Evolutionary conservation across 2,888 invertebrate genomes (phyloP), one percentile per base, ranked within the genome.

Genomic region (Lottia gigantea): DNA sequence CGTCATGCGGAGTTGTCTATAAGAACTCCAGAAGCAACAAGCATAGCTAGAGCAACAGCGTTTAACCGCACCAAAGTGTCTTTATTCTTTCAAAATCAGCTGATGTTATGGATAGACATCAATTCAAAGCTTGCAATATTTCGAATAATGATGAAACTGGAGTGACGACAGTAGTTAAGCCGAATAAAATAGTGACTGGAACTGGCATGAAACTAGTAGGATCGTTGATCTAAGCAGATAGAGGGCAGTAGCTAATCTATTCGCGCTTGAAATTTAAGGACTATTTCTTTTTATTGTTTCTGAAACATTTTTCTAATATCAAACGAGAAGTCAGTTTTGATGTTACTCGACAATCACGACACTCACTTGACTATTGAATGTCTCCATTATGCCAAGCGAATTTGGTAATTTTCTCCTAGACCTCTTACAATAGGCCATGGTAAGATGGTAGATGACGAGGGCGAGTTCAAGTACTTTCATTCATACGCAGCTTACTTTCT

Each of bases 201-300:
- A 55, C 64, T 19, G 55, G 67, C 31, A 26, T 6, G n/a, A 61
- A 70, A 62, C 62, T n/a, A n/a, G n/a, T n/a, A n/a, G n/a, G n/a
- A n/a, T n/a, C n/a, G n/a, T n/a, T n/a, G n/a, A n/a, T n/a, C 15
- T 70, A 66, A 15, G 25, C n/a, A 3, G 70, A 70, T 62, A 47
- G 70, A 19, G 55, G 55, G 19, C 55, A 55, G 55, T 19, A n/a
- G 8, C n/a, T 55, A 11, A 55, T 12, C 2, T 55, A 19, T 55
- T n/a, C 55, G 19, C n/a, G 55, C 3, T n/a, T 55, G 8, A 2
- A 55, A n/a, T 55, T 55, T 19, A 55, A 55, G 19, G 12, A 12
- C 19, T 55, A 55, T 23, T 55, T 15, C 2, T 12, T 55, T 86
- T 83, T n/a, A n/a, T n/a, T n/a, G n/a, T n/a, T n/a, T n/a, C n/a